Percentiles rank a stretch among this genome's conserved stretches.
Conservation (phyloP, 2,888 invertebrate species). For the Drosophila fungiperda region DNA sequence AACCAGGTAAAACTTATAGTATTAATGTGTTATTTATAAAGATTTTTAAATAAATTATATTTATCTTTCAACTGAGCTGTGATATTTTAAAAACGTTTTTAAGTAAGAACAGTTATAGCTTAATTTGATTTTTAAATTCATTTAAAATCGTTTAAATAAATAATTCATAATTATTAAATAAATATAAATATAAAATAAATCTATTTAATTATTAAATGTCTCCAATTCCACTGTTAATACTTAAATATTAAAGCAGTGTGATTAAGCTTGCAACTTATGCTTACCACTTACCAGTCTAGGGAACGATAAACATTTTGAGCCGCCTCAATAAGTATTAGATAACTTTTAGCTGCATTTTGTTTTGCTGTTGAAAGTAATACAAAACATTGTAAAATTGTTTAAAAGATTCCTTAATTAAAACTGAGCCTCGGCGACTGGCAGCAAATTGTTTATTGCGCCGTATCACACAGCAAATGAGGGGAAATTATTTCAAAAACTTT, state of each 20-base stretch:
- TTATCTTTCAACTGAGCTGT: too few species aligned
- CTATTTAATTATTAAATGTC: too few species aligned
- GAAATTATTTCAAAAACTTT: constrained; percentile 72
- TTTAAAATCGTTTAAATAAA: not conserved
- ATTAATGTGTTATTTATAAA: not conserved
- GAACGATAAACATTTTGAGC: not conserved
- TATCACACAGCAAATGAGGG: constrained; percentile 62
- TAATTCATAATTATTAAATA: not conserved
- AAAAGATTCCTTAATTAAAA: constrained; percentile 72
- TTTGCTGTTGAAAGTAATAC: constrained; percentile 44
- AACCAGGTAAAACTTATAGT: constrained; percentile 12
- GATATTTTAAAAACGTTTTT: too few species aligned
- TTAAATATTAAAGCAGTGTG: not conserved
- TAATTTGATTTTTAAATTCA: too few species aligned
- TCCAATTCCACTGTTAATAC: not conserved
- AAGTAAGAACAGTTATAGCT: too few species aligned
- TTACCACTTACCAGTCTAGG: not conserved
- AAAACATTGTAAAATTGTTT: constrained; percentile 37
- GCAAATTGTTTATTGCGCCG: constrained; percentile 48
- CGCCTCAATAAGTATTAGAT: constrained; percentile 9
- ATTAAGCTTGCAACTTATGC: not conserved
- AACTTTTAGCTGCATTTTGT: constrained; percentile 14
- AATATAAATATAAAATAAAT: too few species aligned
- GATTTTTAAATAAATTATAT: too few species aligned
- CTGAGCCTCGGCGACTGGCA: constrained; percentile 54